These are phyloP conservation scores for Rhagonycha fulva DNA, from an alignment of 2,888 invertebrate genomes.

Conservation along the genomic window DNA sequence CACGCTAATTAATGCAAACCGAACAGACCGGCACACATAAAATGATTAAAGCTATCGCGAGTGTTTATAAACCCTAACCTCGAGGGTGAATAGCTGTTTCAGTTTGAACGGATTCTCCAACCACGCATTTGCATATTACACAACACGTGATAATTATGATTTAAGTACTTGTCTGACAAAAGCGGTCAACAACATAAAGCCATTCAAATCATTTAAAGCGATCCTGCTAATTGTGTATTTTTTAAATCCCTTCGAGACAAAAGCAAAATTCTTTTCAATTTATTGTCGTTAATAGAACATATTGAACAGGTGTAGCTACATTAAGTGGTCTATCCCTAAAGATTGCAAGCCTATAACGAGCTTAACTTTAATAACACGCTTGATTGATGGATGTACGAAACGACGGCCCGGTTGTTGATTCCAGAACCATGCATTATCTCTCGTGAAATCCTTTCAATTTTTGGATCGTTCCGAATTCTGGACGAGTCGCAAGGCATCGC, in stretches of 20 bases:
- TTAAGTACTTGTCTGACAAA: conserved; percentile 35
- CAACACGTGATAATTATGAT: conserved; percentile 38
- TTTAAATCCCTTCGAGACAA: not conserved
- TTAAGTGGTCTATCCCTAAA: conserved; percentile 8
- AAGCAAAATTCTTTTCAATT: not conserved
- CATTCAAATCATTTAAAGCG: not conserved
- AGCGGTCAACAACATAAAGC: conserved; percentile 5
- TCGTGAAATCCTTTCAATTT: conserved; percentile 45
- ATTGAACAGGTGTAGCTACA: conserved; percentile 10
- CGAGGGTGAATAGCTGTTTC: conserved; percentile 34
- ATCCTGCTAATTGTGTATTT: not conserved
- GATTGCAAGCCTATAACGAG: conserved; percentile 26
- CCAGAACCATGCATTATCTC: conserved; percentile 35
- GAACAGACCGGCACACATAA: conserved; percentile 48
- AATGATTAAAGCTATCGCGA: conserved; percentile 45
- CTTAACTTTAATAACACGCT: conserved; percentile 35
- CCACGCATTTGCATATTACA: conserved; percentile 36
- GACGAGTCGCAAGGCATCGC: conserved; percentile 43
- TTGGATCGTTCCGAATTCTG: conserved; percentile 47
- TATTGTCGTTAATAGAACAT: conserved; percentile 10
- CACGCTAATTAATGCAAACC: conserved; percentile 56
- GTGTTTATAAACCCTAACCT: conserved; percentile 26
- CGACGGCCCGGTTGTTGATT: conserved; percentile 33
- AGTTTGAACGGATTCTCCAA: conserved; percentile 24
- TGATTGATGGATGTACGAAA: conserved; percentile 41